A percentile compares a stretch with the other conserved stretches of the same genome.
Evolutionary conservation across 2,797 vertebrate genomes (phyloP).

Genomic region (Pangasius larnaudii): DNA sequence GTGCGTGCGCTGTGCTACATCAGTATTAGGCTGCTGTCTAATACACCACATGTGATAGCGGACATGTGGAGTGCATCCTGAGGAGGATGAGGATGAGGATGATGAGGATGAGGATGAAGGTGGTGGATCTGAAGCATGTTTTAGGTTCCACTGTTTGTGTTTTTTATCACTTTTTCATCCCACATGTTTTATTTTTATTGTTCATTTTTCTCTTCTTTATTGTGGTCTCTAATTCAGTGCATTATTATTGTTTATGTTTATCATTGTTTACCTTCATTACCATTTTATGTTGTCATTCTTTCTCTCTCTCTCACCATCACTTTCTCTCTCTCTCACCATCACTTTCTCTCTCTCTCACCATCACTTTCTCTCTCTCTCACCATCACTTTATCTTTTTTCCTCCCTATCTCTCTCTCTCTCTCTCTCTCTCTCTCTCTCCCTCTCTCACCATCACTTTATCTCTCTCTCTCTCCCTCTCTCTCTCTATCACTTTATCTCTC

Average conservation of each 20-base stretch:
- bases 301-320: neutral
- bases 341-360: neutral
- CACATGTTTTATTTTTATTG: neutral
- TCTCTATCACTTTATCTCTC: neutral
- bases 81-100: neutral
- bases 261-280: neutral
- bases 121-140: conserved; percentile 5
- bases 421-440: neutral
- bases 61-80: conserved; percentile 9
- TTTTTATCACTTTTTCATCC: neutral
- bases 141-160: neutral
- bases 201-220: neutral
- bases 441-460: neutral
- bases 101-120: neutral
- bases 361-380: neutral
- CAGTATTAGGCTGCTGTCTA: conserved; percentile 12
- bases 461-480: neutral
- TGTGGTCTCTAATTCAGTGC: neutral
- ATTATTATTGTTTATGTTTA: neutral
- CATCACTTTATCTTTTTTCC: neutral
- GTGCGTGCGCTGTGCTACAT: neutral
- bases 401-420: neutral
- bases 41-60: neutral
- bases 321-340: neutral
- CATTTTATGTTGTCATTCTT: conserved; percentile 2